Base-by-base conservation (phyloP, 1,140 invertebrate species). In the Leptinotarsa defecta region DNA sequence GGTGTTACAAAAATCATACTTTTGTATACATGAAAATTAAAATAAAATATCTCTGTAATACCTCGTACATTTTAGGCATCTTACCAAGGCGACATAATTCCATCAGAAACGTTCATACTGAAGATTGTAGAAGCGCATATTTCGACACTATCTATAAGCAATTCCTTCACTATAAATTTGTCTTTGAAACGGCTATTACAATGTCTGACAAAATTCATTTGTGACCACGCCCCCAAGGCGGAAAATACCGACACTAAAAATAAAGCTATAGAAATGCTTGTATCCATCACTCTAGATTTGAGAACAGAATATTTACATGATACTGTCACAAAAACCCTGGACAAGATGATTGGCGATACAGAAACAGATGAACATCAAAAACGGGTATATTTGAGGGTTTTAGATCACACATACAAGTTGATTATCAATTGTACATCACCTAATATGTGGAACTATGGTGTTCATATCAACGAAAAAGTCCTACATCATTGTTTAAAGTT, bases 51-150 rank as follows among this genome's bases (percentile, higher is more conserved):
- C 2, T 11, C 5, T 43, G 27, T 8, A 43, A 43, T 11, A 43
- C 34, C 8, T 43, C 8, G 8, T 43, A 43, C 34, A 22, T 77
- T 88, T 57, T 84, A 94, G 93, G 90, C 90, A 63, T 90, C 91
- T 5, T 94, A 92, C 82, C 89, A 91, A 19, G 92, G 91, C 78
- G 94, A 96, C 82, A 91, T 94, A 6, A 92, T 96, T 78, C 94
- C 94, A 24, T 91, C 92, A 0, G 94, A 96, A 83, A 94, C 91
- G 80, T 94, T 94, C 76, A 89, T 95, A 8, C 86, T 92, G 74
- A 89, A 89, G 34, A 88, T 91, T 3, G 87, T 92, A 11, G 88
- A 88, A 79, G 84, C 86, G 24, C 89, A 90, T 74, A 86, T 91
- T 13, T 87, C 87, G 20, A 88, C 88, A 13, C 78, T 92, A 4